phyloP scores from a whole-genome alignment of 2,888 invertebrate genomes.

The Camptogramma bilineatum region DNA sequence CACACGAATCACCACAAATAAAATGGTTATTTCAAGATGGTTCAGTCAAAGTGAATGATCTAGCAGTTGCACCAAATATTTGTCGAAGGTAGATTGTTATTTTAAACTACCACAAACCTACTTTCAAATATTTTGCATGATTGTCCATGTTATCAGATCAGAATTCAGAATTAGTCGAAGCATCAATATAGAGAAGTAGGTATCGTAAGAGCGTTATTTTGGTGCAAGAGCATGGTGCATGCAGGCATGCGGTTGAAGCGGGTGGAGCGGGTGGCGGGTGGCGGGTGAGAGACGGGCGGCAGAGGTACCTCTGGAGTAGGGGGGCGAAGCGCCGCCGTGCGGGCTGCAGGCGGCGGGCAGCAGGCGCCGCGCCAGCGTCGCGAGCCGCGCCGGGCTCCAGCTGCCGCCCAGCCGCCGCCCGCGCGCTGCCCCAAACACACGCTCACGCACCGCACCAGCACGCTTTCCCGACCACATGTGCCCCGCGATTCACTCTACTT shows the following conservation, averaged over 20 bases:
- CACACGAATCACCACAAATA: slow-evolving; percentile 22
- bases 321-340: slow-evolving; percentile 88
- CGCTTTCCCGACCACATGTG: slow-evolving; percentile 60
- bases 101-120: background rate
- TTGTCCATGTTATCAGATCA: background rate
- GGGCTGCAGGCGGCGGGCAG: slow-evolving; percentile 90
- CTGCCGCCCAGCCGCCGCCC: slow-evolving; percentile 55
- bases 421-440: slow-evolving; percentile 81
- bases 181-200: background rate
- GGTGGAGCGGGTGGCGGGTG: slow-evolving; percentile 34
- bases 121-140: background rate
- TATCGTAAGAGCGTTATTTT: background rate
- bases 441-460: slow-evolving; percentile 72
- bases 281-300: slow-evolving; percentile 33
- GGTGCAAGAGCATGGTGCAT: slow-evolving; percentile 26
- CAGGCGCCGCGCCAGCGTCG: slow-evolving; percentile 84
- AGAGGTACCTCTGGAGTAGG: slow-evolving; percentile 88
- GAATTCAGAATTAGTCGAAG: background rate
- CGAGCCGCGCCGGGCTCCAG: slow-evolving; percentile 79
- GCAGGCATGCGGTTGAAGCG: slow-evolving; percentile 38
- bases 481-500: slow-evolving; percentile 61
- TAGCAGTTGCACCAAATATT: slow-evolving; percentile 26
- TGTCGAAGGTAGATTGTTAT: background rate
- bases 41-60: slow-evolving; percentile 31
- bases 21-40: slow-evolving; percentile 13